Conservation (phyloP, 2,113 vertebrate species). For the Pycnonotus jocosus region DNA sequence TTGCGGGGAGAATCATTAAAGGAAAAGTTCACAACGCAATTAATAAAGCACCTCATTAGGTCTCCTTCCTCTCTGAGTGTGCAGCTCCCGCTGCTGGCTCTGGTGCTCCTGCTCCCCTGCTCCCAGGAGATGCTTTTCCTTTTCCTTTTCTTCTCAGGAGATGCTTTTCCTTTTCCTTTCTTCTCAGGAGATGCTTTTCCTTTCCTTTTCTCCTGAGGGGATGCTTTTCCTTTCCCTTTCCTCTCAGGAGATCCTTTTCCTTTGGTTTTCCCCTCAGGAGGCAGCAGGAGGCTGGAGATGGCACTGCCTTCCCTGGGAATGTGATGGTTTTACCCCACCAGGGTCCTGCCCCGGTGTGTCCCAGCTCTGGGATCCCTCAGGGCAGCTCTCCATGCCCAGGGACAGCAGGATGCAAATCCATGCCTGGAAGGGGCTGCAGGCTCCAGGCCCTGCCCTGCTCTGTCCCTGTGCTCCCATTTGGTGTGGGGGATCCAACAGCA, state of each 20-base stretch:
- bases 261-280: not conserved
- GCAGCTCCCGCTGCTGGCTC: not conserved
- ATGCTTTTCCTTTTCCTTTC: not conserved
- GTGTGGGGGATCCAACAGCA: not conserved
- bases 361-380: not conserved
- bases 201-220: not conserved
- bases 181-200: too few relatives aligned
- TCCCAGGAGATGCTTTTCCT: not conserved
- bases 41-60: slow-evolving; percentile 62
- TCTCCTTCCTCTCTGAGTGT: not conserved
- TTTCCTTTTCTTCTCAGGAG: too few relatives aligned
- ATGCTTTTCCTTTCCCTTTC: too few relatives aligned
- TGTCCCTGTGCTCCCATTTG: accelerated
- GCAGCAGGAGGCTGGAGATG: not conserved
- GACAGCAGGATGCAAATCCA: not conserved
- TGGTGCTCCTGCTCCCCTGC: not conserved
- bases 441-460: not conserved
- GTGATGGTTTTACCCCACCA: not conserved
- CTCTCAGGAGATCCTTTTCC: too few relatives aligned
- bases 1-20: slow-evolving; percentile 32
- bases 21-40: slow-evolving; percentile 32
- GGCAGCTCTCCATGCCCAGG: not conserved
- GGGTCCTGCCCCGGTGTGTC: not conserved
- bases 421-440: too few relatives aligned
- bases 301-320: not conserved